These are phyloP conservation scores for Ooceraea biroi DNA, from an alignment of 1,140 invertebrate species.

Conservation along the genomic window DNA sequence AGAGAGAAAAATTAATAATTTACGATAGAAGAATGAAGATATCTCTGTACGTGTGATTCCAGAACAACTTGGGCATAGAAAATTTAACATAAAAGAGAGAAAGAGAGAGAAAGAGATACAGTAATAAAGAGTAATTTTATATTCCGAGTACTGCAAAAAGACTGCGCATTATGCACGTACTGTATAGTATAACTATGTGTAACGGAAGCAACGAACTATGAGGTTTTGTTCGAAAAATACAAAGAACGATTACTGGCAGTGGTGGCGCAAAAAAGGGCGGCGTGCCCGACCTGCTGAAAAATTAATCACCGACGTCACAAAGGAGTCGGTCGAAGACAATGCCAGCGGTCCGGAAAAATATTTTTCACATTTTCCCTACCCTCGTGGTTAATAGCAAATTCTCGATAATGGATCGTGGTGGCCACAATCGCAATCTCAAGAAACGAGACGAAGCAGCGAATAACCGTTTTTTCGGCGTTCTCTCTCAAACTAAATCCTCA, in stretches of 20 bases:
- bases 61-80: neutral
- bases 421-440: slow-evolving; percentile 26
- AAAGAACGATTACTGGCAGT: slow-evolving; percentile 61
- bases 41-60: neutral
- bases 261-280: slow-evolving; percentile 52
- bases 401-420: slow-evolving; percentile 73
- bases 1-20: slow-evolving; percentile 8
- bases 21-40: neutral
- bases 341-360: slow-evolving; percentile 76
- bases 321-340: slow-evolving; percentile 77
- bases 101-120: too few relatives aligned
- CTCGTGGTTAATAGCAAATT: slow-evolving; percentile 57
- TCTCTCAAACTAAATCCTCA: neutral
- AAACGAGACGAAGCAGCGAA: slow-evolving; percentile 25
- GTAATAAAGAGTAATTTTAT: slow-evolving; percentile 48
- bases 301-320: slow-evolving; percentile 80
- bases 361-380: slow-evolving; percentile 72
- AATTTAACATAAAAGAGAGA: slow-evolving; percentile 38
- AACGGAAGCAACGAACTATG: slow-evolving; percentile 61
- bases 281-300: slow-evolving; percentile 69
- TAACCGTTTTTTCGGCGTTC: neutral
- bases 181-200: slow-evolving; percentile 57
- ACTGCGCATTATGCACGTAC: slow-evolving; percentile 18
- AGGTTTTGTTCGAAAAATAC: slow-evolving; percentile 59
- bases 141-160: slow-evolving; percentile 41